A percentile compares a stretch with the other conserved stretches of the same genome.
These are phyloP conservation scores for Patiria miniata DNA, from an alignment of 35 echinoderm and acorn worm species.

Conservation along the genomic window DNA sequence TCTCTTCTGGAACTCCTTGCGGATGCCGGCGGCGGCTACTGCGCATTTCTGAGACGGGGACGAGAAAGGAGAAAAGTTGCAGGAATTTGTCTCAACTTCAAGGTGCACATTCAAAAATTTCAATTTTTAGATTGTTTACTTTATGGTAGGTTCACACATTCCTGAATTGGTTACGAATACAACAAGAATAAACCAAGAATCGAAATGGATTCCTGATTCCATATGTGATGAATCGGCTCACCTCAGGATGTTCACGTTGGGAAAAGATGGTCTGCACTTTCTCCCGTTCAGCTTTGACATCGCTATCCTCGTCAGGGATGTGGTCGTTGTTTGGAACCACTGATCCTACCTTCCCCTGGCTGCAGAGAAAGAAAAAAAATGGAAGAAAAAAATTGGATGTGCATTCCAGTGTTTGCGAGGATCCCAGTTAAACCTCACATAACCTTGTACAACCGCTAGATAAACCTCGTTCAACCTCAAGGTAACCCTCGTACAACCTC, in stretches of 20 bases:
- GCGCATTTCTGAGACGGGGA: constrained; percentile 35
- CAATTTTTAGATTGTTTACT: background rate
- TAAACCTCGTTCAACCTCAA: no score
- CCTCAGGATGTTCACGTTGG: constrained; percentile 20
- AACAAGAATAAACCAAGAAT: background rate
- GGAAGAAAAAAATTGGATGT: no score
- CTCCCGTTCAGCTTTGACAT: constrained; percentile 52
- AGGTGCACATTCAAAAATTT: background rate
- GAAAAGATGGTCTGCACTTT: constrained; percentile 55
- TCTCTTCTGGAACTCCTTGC: constrained; percentile 57
- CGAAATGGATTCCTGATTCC: background rate
- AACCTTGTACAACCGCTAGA: no score
- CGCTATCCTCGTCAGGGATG: constrained; percentile 63
- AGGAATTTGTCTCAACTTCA: constrained; percentile 9
- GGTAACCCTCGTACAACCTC: no score
- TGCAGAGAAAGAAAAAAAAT: background rate
- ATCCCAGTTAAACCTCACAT: no score
- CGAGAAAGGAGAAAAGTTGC: no score
- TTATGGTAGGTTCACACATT: background rate
- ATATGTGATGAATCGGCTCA: background rate
- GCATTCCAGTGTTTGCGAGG: no score
- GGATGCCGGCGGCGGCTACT: constrained; percentile 38
- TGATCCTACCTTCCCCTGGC: background rate
- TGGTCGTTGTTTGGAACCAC: constrained; percentile 33
- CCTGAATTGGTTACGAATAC: no score